Conservation (phyloP, 2,797 vertebrate genomes). For the Denticeps clupeoides region DNA sequence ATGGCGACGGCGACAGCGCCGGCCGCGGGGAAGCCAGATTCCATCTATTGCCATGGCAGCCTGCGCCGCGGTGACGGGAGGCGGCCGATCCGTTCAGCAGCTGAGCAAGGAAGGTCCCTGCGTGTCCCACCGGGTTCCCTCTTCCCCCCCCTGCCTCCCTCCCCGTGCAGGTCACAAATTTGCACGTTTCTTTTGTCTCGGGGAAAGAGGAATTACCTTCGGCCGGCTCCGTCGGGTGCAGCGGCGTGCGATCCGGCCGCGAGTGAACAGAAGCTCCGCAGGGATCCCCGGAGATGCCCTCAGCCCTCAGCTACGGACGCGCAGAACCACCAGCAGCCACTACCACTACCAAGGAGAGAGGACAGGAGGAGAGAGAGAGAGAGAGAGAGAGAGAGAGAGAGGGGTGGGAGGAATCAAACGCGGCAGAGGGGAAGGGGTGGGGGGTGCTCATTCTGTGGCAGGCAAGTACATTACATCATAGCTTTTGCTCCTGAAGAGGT, state of each 20-base stretch:
- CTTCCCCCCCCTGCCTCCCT: slow-evolving; percentile 20
- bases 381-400: slow-evolving; percentile 6
- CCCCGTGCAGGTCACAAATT: slow-evolving; percentile 3
- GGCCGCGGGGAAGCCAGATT: slow-evolving; percentile 32
- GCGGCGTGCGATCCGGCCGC: slow-evolving; percentile 15
- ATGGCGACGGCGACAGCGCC: slow-evolving; percentile 15
- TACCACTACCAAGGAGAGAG: slow-evolving; percentile 28
- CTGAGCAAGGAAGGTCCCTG: slow-evolving; percentile 29
- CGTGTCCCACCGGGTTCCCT: slow-evolving; percentile 21
- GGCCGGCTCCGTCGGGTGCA: slow-evolving; percentile 29
- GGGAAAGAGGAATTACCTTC: slow-evolving; percentile 47
- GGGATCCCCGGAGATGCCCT: slow-evolving; percentile 59
- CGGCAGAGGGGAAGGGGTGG: slow-evolving; percentile 41
- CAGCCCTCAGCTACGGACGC: slow-evolving; percentile 42
- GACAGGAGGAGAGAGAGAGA: slow-evolving; percentile 7
- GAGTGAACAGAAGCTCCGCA: slow-evolving; percentile 47
- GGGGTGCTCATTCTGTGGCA: slow-evolving; percentile 62
- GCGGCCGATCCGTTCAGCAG: slow-evolving; percentile 46
- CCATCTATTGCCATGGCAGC: slow-evolving; percentile 56
- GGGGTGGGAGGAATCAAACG: slow-evolving; percentile 27
- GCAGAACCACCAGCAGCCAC: slow-evolving; percentile 32
- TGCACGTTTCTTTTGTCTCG: slow-evolving; percentile 36
- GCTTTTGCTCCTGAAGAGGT: slow-evolving; percentile 49
- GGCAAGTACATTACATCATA: slow-evolving; percentile 70
- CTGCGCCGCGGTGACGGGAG: slow-evolving; percentile 40